phyloP scores from a whole-genome alignment of 2,888 invertebrate species.

The Malacosoma neustria region DNA sequence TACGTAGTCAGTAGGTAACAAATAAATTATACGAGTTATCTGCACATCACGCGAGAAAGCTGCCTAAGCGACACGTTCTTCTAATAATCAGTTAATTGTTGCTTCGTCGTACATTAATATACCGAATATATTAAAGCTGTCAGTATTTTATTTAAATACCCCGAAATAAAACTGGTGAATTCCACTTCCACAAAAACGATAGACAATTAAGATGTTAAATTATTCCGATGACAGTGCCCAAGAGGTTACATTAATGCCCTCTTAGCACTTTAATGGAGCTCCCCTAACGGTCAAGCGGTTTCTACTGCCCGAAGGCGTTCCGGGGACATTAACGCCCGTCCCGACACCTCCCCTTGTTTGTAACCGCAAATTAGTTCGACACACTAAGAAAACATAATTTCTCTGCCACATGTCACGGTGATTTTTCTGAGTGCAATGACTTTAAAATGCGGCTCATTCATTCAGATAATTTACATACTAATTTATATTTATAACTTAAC shows the following conservation, averaged over 20 bases:
- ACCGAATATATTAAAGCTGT: too few species aligned
- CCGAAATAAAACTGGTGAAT: neutral
- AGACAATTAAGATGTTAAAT: conserved; percentile 65
- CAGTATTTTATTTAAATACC: too few species aligned
- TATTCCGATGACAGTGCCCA: conserved; percentile 62
- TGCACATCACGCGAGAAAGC: too few species aligned
- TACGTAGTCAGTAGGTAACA: too few species aligned
- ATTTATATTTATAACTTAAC: too few species aligned
- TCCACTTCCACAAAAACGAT: conserved; percentile 28
- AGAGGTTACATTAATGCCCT: conserved; percentile 63
- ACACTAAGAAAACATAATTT: conserved; percentile 11
- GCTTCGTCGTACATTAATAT: too few species aligned
- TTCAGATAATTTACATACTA: too few species aligned
- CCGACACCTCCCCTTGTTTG: conserved; percentile 61
- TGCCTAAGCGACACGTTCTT: too few species aligned
- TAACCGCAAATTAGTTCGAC: conserved; percentile 57
- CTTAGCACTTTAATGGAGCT: conserved; percentile 71
- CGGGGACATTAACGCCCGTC: conserved; percentile 45
- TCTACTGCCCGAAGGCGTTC: conserved; percentile 57
- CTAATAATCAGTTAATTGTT: too few species aligned
- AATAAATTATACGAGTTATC: too few species aligned
- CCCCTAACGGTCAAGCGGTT: conserved; percentile 56
- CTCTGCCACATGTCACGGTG: neutral
- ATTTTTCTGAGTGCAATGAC: neutral
- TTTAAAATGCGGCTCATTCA: too few species aligned